Percentiles rank a stretch among this genome's conserved stretches.
These are phyloP conservation scores for Chascanopsetta lugubris DNA, from an alignment of 2,113 vertebrate species.

Conservation along the genomic window DNA sequence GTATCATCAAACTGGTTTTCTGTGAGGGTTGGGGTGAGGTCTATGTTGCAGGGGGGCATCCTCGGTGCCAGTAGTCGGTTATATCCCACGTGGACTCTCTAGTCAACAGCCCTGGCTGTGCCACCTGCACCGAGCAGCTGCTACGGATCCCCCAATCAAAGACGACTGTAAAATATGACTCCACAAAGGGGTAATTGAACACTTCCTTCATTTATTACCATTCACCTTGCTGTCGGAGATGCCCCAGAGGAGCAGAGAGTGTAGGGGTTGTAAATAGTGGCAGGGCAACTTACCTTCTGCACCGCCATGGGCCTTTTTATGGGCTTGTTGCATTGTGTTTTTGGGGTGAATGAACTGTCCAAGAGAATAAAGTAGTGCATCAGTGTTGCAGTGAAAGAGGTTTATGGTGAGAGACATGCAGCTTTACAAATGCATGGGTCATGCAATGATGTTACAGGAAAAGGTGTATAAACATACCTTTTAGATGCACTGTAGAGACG, in stretches of 20 bases:
- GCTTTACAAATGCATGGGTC: too few species aligned
- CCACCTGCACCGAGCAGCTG: slow-evolving; percentile 25
- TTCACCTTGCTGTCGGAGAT: slow-evolving; percentile 7
- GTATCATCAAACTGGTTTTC: not conserved
- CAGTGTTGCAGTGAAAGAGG: too few species aligned
- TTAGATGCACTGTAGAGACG: too few species aligned
- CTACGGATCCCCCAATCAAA: not conserved
- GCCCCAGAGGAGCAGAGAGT: not conserved
- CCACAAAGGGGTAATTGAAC: slow-evolving; percentile 2
- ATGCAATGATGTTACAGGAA: too few species aligned
- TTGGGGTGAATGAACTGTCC: too few species aligned
- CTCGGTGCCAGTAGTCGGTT: not conserved
- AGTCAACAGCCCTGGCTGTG: slow-evolving; percentile 2
- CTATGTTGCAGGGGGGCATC: not conserved
- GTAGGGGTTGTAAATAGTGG: not conserved
- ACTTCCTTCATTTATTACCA: not conserved
- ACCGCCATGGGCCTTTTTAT: not conserved
- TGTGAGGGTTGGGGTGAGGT: slow-evolving; percentile 4
- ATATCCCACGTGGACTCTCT: slow-evolving; percentile 4
- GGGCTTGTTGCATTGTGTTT: not conserved
- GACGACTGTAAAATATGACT: slow-evolving; percentile 3
- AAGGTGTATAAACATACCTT: too few species aligned
- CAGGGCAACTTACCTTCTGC: not conserved
- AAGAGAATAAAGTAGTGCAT: too few species aligned
- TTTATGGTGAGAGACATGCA: too few species aligned